phyloP scores from a whole-genome alignment of 1,140 invertebrate species.

The Pogonus chalceus region DNA sequence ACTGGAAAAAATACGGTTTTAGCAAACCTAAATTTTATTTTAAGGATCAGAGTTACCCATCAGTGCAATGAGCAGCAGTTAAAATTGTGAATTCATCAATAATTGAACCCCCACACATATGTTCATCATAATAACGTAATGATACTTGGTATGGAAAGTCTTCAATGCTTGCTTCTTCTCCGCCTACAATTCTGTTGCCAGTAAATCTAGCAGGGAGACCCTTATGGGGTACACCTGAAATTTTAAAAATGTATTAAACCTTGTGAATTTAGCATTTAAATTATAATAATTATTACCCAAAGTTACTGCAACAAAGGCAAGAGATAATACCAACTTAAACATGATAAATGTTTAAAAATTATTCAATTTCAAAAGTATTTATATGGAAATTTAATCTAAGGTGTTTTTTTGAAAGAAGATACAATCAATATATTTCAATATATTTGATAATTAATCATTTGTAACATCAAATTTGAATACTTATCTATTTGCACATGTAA shows the following conservation, averaged over 20 bases:
- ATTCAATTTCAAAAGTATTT: no score
- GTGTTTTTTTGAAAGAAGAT: no score
- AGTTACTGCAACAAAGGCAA: background rate
- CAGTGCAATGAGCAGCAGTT: conserved; percentile 55
- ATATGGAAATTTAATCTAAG: no score
- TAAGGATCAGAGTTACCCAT: no score
- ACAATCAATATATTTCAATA: no score
- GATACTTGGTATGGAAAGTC: conserved; percentile 52
- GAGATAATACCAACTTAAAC: background rate
- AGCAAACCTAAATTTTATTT: no score
- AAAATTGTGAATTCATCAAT: conserved; percentile 44
- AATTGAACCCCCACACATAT: conserved; percentile 54
- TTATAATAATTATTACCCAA: background rate
- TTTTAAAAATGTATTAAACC: background rate
- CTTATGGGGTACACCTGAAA: conserved; percentile 24
- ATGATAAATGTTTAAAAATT: background rate
- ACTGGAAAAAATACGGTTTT: no score
- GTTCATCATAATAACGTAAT: conserved; percentile 36
- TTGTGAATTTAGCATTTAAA: background rate
- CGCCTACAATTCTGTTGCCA: conserved; percentile 57
- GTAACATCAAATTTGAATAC: no score
- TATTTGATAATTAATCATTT: no score
- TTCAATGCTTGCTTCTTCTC: conserved; percentile 42
- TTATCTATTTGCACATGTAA: no score
- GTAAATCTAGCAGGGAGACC: no score